Base-by-base conservation (phyloP, 1,140 invertebrate species). In the Trichonephila inaurata region DNA sequence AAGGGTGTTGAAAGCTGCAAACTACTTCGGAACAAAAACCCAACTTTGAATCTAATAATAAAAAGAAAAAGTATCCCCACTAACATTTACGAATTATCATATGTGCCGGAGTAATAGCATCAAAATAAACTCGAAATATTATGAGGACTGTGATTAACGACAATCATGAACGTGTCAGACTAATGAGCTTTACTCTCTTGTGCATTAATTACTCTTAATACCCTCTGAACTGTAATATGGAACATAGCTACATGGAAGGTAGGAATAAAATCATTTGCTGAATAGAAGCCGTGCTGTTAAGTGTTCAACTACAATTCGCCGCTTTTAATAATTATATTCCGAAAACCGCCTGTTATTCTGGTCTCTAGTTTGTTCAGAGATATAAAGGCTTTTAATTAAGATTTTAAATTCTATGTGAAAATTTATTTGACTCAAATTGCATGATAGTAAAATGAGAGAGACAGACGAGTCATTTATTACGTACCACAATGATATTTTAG, bases 201-300 rank as follows among this genome's bases (percentile, higher is more conserved):
- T 64, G 86, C 86, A 88, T 88, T 88, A 88, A 88, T 88, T 88
- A 88, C 86, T 64, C 60, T 40, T 88, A 66, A 88, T 66, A 64
- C 61, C 24, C 51, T 60, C 83, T 60, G 83, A 60, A 14, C 18
- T 44, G 86, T 12, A 88, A 88, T 88, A 66, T 87, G 85, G 51
- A 62, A 62, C 85, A 2, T 14, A 19, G 86, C 1, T 33, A 18
- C 28, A 64, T 19, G 19, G 40, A 33, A 18, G 10, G 16, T 40
- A 14, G 18, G 62, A 64, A 64, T 64, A 64, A 64, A 64, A 64
- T 64, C 6, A 0, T 19, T 64, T 51, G 51, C 5, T 7, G 51
- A 51, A 51, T 51, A 12, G 40, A 16, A 18, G 16, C 28, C 16
- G 4, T 14, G 72, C 28, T 33, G 14, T 77, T 77, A 24, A 40